Evolutionary conservation across 23 tunicate species (phyloP), one percentile per base, ranked within the genome.

Genomic region (Aplidium turbinatum): DNA sequence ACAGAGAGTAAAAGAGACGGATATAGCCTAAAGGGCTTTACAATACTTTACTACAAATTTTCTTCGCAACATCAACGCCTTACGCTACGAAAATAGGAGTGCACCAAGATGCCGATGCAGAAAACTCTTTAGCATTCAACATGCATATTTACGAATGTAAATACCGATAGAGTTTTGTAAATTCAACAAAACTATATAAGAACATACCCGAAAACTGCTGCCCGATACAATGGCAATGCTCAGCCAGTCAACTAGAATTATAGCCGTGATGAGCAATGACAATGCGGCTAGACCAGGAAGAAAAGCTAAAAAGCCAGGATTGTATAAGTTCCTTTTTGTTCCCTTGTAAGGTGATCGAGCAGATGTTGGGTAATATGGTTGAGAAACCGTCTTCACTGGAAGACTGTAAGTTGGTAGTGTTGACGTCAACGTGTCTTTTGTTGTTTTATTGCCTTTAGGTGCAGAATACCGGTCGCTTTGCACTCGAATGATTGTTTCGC

Each of bases 371-470:
- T 47, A 47, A 31, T 70, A 70, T 2, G 76, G 76, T 30, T 70
- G 76, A 19, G 76, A 16, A 29, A 70, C 76, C 3, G 76, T 70
- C 6, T 30, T 21, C 20, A 70, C 46, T 28, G 58, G 38, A 24
- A 72, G 52, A 25, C n/a, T 33, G 58, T 76, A 58, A 19, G 61
- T 38, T 23, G 58, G 35, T 4, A 26, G 9, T 1, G 79, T 22
- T 2, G 51, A n/a, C 40, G 72, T 16, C 70, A 63, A 33, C 46
- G 70, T 63, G 45, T 74, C 79, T 42, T 62, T 61, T 28, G 71
- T 31, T 3, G 63, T 33, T 19, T 57, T 74, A 33, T 68, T 38
- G 22, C 55, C 57, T 1, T 63, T 35, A 3, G 24, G 34, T 29
- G 29, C 3, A 30, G 31, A 63, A 63, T 63, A 63, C 4, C 70